Percentiles rank a stretch among this genome's conserved stretches.
phyloP scores from a whole-genome alignment of 2,113 vertebrate species.

The Hippocampus mohnikei region DNA sequence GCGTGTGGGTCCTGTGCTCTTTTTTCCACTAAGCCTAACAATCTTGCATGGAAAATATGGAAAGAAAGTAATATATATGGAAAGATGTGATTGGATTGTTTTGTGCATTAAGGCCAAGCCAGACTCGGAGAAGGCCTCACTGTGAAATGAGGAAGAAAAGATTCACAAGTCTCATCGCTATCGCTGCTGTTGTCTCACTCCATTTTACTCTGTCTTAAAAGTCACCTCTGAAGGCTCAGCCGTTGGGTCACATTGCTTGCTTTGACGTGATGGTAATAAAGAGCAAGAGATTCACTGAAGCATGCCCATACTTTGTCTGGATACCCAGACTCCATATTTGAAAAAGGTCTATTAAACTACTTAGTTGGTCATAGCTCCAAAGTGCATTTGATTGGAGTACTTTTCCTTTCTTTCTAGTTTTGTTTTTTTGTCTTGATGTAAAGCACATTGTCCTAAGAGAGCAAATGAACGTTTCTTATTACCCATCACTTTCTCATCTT shows the following conservation, averaged over 20 bases:
- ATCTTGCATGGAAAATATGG: not conserved
- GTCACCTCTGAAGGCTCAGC: slow-evolving; percentile 21
- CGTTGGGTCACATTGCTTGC: slow-evolving; percentile 3
- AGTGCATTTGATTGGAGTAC: not conserved
- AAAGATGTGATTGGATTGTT: slow-evolving; percentile 3
- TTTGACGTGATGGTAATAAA: not conserved
- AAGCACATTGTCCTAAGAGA: not conserved
- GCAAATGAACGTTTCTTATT: not conserved
- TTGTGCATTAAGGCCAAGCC: slow-evolving; percentile 13
- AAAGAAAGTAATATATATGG: not conserved
- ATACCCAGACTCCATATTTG: not conserved
- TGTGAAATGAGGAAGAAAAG: slow-evolving; percentile 45
- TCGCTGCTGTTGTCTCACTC: slow-evolving; percentile 49
- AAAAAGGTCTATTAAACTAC: not conserved
- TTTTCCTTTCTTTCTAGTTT: not conserved
- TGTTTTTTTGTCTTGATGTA: not conserved
- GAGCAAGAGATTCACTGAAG: not conserved
- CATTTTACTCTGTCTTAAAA: slow-evolving; percentile 39
- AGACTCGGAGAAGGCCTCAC: slow-evolving; percentile 18
- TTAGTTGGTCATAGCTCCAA: not conserved
- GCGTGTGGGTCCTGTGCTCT: too few relatives aligned
- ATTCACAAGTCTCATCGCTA: slow-evolving; percentile 47
- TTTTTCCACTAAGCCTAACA: too few relatives aligned
- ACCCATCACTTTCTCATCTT: slow-evolving; percentile 27
- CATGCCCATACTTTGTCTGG: not conserved